These are phyloP conservation scores for Druon quercuslanigerum DNA, from an alignment of 1,140 invertebrate genomes.

Conservation along the genomic window DNA sequence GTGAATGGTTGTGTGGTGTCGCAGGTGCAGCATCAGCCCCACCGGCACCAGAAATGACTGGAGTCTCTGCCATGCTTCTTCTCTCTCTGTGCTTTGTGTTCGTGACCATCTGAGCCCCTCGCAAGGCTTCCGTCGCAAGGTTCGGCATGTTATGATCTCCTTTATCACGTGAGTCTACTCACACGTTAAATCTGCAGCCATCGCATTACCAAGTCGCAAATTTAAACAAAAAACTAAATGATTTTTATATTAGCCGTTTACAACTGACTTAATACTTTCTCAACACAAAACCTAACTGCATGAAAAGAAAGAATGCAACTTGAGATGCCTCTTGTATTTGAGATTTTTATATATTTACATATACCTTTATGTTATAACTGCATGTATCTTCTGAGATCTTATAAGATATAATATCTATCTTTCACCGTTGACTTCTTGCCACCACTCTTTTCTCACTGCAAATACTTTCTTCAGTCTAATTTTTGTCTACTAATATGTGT, in stretches of 20 bases:
- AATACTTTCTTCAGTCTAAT: too few species aligned
- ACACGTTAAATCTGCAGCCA: conserved; percentile 41
- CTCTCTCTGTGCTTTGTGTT: conserved; percentile 77
- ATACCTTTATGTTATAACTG: conserved; percentile 40
- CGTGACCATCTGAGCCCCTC: conserved; percentile 74
- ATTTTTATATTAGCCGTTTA: too few species aligned
- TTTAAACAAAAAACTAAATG: conserved; percentile 46
- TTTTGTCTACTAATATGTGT: too few species aligned
- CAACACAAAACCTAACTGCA: conserved; percentile 51
- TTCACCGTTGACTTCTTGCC: too few species aligned
- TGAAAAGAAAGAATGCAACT: conserved; percentile 53
- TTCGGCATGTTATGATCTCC: conserved; percentile 74
- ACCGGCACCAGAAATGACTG: conserved; percentile 71
- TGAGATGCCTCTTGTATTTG: conserved; percentile 41
- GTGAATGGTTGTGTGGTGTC: conserved; percentile 73
- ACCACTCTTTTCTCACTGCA: too few species aligned
- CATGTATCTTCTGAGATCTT: conserved; percentile 34
- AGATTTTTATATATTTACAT: conserved; percentile 10
- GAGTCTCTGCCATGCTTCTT: conserved; percentile 75
- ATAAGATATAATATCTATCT: too few species aligned
- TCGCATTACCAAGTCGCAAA: conserved; percentile 45
- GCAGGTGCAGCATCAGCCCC: conserved; percentile 74
- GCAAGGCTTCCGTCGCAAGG: conserved; percentile 66
- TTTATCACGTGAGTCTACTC: conserved; percentile 74
- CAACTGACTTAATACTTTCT: not conserved